Base-by-base conservation (phyloP, 2,797 vertebrate species). In the Carcharodon carcharias region DNA sequence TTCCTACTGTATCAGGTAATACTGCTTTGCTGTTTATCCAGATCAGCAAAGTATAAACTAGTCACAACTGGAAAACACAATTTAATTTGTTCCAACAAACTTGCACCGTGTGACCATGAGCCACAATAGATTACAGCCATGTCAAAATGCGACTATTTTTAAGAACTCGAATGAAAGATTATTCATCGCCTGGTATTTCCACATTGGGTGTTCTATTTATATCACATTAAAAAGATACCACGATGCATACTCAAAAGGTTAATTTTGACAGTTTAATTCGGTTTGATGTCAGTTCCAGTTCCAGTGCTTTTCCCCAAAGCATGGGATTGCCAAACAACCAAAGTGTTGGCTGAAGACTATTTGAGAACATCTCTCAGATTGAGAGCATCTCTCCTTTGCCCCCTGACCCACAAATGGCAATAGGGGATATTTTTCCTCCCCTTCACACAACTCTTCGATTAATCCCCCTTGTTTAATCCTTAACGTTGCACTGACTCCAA, bases 211-310 rank as follows among this genome's bases (percentile, higher is more conserved):
- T 21, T 92, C 89, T 40, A 92, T 92, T 92, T 40, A 92, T 63
- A 65, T 61, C 61, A 21, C 21, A 65, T 92, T 92, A 65, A 92
- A 92, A 40, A 63, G 89, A 92, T 92, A 65, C 61, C 89, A 18
- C 35, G 7, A 63, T 65, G 21, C 58, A 92, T 92, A 40, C 35
- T 65, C 40, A 58, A n/a, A 92, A 91, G 89, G 35, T 65, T 92
- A 92, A 63, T 92, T 92, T 40, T 92, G 89, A 92, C 89, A 92
- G 35, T 65, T 92, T 92, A 92, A 92, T 92, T 92, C 65, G 58
- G 89, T 65, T 65, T 92, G 5, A 6, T 65, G 35, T 58, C 89
- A 65, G 89, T 58, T 92, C 31, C 65, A 7, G 89, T 23, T 16
- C 58, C 58, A 35, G 88, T 11, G 50, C 11, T 56, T 31, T 56